A percentile compares a stretch with the other conserved stretches of the same genome.
Evolutionary conservation across 1,140 invertebrate genomes (phyloP).

Genomic region (Meloidogyne floridensis): DNA sequence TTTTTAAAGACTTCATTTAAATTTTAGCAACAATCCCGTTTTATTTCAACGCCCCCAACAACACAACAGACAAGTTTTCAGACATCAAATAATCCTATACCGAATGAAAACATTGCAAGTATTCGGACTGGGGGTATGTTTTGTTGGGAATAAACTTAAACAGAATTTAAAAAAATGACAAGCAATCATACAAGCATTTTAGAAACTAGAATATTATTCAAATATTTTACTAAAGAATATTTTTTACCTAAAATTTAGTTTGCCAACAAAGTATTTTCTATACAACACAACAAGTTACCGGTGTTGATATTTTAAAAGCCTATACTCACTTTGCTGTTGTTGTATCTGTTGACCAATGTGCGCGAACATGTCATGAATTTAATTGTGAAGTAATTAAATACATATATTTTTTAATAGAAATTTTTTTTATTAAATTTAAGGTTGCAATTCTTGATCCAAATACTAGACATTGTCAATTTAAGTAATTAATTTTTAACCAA

Average conservation of each 20-base stretch:
- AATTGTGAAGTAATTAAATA: conserved; percentile 55
- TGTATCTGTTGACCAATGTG: conserved; percentile 65
- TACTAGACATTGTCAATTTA: conserved; percentile 63
- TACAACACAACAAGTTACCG: conserved; percentile 34
- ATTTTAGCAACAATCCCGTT: conserved; percentile 26
- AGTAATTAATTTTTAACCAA: conserved; percentile 30
- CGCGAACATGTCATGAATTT: conserved; percentile 65
- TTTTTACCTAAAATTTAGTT: neutral
- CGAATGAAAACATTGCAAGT: conserved; percentile 10
- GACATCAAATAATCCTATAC: conserved; percentile 47
- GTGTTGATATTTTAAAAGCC: conserved; percentile 52
- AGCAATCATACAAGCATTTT: neutral
- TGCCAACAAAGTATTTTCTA: conserved; percentile 29
- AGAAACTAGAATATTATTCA: conserved; percentile 67
- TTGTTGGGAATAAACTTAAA: neutral
- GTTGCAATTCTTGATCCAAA: conserved; percentile 59
- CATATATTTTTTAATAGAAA: too few relatives aligned
- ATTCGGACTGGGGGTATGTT: conserved; percentile 15
- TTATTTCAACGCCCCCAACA: conserved; percentile 7
- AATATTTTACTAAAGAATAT: neutral
- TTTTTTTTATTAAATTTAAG: conserved; percentile 33
- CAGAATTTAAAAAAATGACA: too few relatives aligned
- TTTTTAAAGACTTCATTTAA: neutral
- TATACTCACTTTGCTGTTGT: conserved; percentile 64
- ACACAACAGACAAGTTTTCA: conserved; percentile 49